These are phyloP conservation scores for Anthopleura sola DNA, from an alignment of 64 coral and sea anemone genomes.

Conservation along the genomic window DNA sequence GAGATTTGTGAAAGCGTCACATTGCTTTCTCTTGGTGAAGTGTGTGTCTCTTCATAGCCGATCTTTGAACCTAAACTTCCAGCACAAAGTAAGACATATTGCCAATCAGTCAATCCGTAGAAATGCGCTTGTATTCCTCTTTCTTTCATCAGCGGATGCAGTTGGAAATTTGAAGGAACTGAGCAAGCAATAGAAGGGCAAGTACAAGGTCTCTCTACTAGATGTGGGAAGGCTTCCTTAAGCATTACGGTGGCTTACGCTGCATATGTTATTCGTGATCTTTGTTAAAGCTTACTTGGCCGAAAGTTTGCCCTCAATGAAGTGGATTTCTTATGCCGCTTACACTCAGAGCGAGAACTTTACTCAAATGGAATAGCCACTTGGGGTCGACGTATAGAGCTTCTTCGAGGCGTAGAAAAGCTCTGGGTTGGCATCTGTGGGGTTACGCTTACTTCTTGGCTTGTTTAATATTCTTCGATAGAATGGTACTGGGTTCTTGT, in stretches of 20 bases:
- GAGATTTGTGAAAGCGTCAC: constrained; percentile 14
- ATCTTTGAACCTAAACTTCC: not conserved
- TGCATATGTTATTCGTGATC: constrained; percentile 25
- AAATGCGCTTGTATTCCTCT: constrained; percentile 19
- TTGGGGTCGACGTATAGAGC: constrained; percentile 23
- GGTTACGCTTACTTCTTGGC: constrained; percentile 11
- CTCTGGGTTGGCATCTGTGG: constrained; percentile 21
- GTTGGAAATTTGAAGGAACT: not conserved
- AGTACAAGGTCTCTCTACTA: not conserved
- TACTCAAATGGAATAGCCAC: constrained; percentile 26
- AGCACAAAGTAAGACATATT: not conserved
- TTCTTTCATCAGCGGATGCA: constrained; percentile 23
- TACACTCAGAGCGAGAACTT: constrained; percentile 29
- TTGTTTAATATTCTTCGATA: constrained; percentile 21
- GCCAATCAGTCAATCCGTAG: not conserved
- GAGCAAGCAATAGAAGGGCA: not conserved
- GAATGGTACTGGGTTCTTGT: constrained; percentile 20
- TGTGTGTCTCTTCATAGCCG: not conserved
- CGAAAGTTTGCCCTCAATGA: constrained; percentile 31
- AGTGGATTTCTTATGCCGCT: constrained; percentile 34
- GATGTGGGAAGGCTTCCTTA: constrained; percentile 12
- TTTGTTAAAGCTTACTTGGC: constrained; percentile 20
- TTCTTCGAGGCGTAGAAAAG: constrained; percentile 15
- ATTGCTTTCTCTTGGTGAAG: constrained; percentile 6
- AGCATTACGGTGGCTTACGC: constrained; percentile 15